phyloP scores from a whole-genome alignment of 2,888 invertebrate species.

The Hydroisotoma schaefferi region DNA sequence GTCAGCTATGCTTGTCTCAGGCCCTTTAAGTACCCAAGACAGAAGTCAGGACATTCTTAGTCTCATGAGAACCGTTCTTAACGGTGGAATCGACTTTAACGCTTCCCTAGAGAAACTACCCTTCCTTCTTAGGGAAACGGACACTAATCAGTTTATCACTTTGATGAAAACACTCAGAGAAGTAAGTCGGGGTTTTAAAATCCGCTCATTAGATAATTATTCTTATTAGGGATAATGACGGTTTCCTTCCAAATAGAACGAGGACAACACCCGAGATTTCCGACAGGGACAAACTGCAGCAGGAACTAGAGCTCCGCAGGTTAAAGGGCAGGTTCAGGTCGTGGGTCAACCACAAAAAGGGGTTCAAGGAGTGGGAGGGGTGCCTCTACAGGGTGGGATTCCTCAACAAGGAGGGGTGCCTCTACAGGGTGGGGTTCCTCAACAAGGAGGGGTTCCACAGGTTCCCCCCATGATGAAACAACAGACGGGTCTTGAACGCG shows the following conservation, averaged over 20 bases:
- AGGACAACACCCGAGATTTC: not conserved
- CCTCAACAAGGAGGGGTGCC: not conserved
- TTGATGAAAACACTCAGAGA: constrained; percentile 40
- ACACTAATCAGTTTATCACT: constrained; percentile 45
- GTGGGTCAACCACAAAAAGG: too few species aligned
- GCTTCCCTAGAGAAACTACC: constrained; percentile 43
- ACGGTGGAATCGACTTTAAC: constrained; percentile 44
- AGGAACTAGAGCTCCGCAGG: not conserved
- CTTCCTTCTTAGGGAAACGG: constrained; percentile 38
- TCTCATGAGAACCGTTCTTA: constrained; percentile 44
- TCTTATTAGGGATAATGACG: too few species aligned
- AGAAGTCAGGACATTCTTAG: constrained; percentile 41
- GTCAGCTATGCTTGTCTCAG: constrained; percentile 42
- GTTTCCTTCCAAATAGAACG: too few species aligned
- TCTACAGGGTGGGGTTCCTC: not conserved
- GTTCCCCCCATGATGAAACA: not conserved
- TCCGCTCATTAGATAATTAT: too few species aligned
- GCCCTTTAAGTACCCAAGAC: constrained; percentile 41
- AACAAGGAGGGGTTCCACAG: not conserved
- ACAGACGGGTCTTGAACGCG: constrained; percentile 30
- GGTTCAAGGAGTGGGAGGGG: too few species aligned
- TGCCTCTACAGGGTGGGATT: not conserved
- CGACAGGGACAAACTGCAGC: not conserved
- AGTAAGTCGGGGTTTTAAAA: constrained; percentile 31
- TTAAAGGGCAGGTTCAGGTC: not conserved